phyloP scores from a whole-genome alignment of 2,888 invertebrate genomes.

The Scrobipalpa costella region DNA sequence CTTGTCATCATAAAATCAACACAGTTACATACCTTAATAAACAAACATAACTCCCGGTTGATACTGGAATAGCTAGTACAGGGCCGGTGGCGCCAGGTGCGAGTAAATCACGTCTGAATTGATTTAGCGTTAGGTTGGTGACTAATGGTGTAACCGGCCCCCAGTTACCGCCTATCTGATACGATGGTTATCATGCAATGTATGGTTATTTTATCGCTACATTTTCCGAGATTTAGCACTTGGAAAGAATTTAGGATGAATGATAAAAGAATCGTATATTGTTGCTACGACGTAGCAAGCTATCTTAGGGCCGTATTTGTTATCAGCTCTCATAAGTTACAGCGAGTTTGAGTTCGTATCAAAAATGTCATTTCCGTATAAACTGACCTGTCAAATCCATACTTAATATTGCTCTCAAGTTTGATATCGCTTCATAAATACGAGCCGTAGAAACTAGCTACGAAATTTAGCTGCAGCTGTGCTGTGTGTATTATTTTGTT shows the following conservation, averaged over 20 bases:
- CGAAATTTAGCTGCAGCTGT: not conserved
- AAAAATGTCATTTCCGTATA: too few species aligned
- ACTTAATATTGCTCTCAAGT: too few species aligned
- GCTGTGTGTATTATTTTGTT: not conserved
- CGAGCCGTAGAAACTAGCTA: too few species aligned
- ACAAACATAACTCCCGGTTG: not conserved
- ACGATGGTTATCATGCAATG: slow-evolving; percentile 3
- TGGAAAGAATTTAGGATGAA: not conserved
- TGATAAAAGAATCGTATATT: not conserved
- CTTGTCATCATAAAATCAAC: slow-evolving; percentile 1
- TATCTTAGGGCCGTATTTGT: too few species aligned
- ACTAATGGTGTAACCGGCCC: slow-evolving; percentile 15
- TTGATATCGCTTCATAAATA: too few species aligned
- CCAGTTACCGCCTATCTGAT: not conserved
- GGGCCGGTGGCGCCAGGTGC: not conserved
- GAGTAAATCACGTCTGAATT: slow-evolving; percentile 13
- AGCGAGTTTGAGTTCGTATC: too few species aligned
- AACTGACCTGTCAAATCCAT: too few species aligned
- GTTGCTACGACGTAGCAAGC: not conserved
- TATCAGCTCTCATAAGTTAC: too few species aligned
- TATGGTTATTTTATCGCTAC: not conserved
- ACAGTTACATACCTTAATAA: not conserved
- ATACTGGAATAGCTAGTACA: not conserved
- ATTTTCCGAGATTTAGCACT: not conserved
- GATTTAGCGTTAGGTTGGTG: slow-evolving; percentile 7